Base-by-base conservation (phyloP, 2,113 vertebrate species). In the Rhinolophus sinicus region DNA sequence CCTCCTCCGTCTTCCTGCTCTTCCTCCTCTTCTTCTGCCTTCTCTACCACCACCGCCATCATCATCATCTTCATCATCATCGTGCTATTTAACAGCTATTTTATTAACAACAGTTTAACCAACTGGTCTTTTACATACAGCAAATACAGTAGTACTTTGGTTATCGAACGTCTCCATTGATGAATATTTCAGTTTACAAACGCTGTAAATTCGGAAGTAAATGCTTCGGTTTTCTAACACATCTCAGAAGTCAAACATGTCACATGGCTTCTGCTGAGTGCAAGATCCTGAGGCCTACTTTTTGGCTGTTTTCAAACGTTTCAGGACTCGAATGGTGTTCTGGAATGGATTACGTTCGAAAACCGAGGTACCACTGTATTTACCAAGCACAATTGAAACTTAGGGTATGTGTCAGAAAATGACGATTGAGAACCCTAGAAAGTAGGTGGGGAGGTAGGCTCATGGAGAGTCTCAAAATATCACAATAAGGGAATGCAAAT, bases 11-110 rank as follows among this genome's bases (percentile, higher is more conserved):
- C 1, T 47, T 72, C 26, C 9, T 60, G 15, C 30, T 44, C 11
- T 5, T 88, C 38, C 18, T 60, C 35, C 14, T 56, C n/a, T 1
- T 30, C 7, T 47, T 70, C 4, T 10, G 73, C 33, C 0, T 86
- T 4, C 2, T 70, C 24, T 19, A 33, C 16, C 8, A 30, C 24
- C 10, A 3, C 6, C 9, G 33, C 8, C 6, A 40, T 2, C 6
- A 40, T 14, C 22, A 56, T 24, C 6, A 54, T 8, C 2, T 14
- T 38, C 5, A 19, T n/a, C 44, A 87, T 22, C 14, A 69, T 22
- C 9, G 52, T 18, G 15, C 11, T 81, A 18, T 50, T 50, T 50
- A 50, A 50, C 47, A 50, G 47, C 47, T 50, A 50, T 50, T 12
- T 11, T 50, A 50, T 62, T 65, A 73, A 38, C 1, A 33, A 38